Conservation (phyloP, 1,140 invertebrate genomes). For the Drosophila chauvacae region DNA sequence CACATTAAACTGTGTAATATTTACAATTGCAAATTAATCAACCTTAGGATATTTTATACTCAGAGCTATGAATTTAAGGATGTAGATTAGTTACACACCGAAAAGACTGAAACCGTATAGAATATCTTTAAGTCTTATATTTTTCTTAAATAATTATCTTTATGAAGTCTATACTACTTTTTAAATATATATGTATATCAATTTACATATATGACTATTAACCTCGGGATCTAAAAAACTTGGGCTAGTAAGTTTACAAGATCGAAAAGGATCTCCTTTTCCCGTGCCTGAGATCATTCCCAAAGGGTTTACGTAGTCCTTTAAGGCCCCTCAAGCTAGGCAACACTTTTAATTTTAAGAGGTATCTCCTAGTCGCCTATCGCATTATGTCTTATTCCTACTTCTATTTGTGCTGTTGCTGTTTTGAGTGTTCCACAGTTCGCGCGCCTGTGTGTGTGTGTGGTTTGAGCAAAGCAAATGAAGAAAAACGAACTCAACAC, state of each 20-base stretch:
- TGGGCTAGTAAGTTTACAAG: background rate
- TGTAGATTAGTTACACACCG: too few species aligned
- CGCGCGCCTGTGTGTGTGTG: conserved; percentile 26
- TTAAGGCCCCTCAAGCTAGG: background rate
- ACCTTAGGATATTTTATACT: background rate
- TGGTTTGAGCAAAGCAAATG: conserved; percentile 54
- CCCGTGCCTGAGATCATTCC: background rate
- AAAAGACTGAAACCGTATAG: background rate
- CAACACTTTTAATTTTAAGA: background rate
- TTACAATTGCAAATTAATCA: too few species aligned
- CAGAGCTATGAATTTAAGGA: background rate
- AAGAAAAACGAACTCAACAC: conserved; percentile 47
- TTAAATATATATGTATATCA: background rate
- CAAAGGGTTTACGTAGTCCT: too few species aligned
- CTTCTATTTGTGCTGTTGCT: conserved; percentile 54
- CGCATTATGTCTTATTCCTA: conserved; percentile 11
- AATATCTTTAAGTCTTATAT: too few species aligned
- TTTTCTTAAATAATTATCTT: too few species aligned
- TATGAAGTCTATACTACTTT: too few species aligned
- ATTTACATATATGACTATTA: background rate
- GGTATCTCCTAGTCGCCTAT: conserved; percentile 22
- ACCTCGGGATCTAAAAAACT: background rate
- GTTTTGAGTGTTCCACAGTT: conserved; percentile 48
- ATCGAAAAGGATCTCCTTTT: too few species aligned
- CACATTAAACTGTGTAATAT: too few species aligned